Percentiles rank a stretch among this genome's conserved stretches.
These are phyloP conservation scores for Drosophila seguyi DNA, from an alignment of 1,140 invertebrate species.

Conservation along the genomic window DNA sequence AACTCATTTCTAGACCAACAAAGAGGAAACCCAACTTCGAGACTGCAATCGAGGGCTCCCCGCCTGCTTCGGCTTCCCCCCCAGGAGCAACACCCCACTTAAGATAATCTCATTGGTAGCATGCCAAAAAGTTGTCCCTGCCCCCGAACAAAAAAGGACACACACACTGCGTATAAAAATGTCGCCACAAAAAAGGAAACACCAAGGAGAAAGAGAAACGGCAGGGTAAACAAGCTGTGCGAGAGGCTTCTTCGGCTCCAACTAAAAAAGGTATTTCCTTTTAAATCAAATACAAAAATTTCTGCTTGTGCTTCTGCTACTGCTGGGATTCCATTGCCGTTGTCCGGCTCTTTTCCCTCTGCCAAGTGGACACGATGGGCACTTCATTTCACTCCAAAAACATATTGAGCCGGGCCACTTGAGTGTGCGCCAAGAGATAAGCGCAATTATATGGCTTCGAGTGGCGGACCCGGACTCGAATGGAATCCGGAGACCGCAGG, in stretches of 20 bases:
- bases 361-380: constrained; percentile 62
- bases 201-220: constrained; percentile 26
- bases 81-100: constrained; percentile 68
- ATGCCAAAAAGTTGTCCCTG: constrained; percentile 72
- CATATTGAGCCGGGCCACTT: constrained; percentile 79
- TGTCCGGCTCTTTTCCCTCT: constrained; percentile 18
- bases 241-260: constrained; percentile 33
- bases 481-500: constrained; percentile 29
- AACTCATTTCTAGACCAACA: constrained; percentile 58
- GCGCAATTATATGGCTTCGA: constrained; percentile 81
- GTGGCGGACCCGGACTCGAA: constrained; percentile 41
- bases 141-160: constrained; percentile 5
- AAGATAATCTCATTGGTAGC: constrained; percentile 80
- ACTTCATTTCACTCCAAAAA: constrained; percentile 78
- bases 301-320: constrained; percentile 42
- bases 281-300: constrained; percentile 79
- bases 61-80: background rate
- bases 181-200: constrained; percentile 61
- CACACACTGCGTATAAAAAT: constrained; percentile 66
- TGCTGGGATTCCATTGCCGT: constrained; percentile 51
- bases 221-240: constrained; percentile 44
- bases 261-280: constrained; percentile 72
- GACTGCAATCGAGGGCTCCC: constrained; percentile 50
- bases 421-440: constrained; percentile 82
- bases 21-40: constrained; percentile 33